Evolutionary conservation across 2,888 invertebrate species (phyloP).

Genomic region (Cepaea hortensis): DNA sequence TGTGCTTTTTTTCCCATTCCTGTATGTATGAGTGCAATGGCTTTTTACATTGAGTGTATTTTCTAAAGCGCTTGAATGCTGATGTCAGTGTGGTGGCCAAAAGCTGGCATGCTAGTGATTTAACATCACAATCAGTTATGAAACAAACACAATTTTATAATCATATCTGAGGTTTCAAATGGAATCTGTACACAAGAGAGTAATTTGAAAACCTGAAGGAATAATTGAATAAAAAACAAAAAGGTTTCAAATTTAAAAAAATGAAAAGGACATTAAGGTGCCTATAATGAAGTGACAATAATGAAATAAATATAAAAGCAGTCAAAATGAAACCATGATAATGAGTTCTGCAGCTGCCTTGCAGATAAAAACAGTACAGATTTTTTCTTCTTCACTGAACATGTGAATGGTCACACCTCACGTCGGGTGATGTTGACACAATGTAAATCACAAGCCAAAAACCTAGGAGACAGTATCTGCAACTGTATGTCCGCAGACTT

Average conservation of each 20-base stretch:
- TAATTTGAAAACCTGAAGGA: not conserved
- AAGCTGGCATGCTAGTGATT: not conserved
- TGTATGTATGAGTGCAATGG: too few species aligned
- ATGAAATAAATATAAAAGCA: constrained; percentile 20
- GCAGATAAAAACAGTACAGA: constrained; percentile 1
- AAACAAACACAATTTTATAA: not conserved
- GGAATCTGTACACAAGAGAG: constrained; percentile 12
- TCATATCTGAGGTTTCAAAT: not conserved
- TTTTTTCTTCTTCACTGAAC: not conserved
- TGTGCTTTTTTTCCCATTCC: too few species aligned
- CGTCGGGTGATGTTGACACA: too few species aligned
- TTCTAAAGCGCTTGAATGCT: too few species aligned
- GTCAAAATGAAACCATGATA: not conserved
- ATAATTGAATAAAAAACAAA: not conserved
- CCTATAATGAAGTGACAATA: not conserved
- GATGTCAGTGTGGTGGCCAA: too few species aligned
- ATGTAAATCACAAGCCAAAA: too few species aligned
- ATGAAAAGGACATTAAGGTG: not conserved
- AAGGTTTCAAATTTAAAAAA: not conserved
- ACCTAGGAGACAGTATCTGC: too few species aligned
- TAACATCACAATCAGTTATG: not conserved
- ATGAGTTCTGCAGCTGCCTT: constrained; percentile 31
- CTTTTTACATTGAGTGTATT: too few species aligned
- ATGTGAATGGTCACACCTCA: too few species aligned
- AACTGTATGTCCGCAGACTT: too few species aligned